phyloP scores from a whole-genome alignment of 2,888 invertebrate genomes.

The Folsomia manolachei region DNA sequence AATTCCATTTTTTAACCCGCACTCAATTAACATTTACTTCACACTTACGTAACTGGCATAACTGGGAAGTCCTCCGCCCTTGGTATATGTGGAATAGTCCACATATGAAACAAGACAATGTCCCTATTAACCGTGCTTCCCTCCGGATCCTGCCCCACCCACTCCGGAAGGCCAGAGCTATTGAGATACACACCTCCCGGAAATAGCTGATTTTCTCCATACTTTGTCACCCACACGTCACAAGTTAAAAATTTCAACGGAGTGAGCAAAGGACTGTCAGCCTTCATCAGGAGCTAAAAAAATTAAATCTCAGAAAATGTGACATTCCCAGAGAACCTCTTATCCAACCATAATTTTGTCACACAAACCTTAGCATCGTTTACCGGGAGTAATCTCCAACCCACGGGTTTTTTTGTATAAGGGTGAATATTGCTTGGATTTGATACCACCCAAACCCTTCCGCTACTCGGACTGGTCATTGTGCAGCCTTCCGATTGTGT shows the following conservation, averaged over 20 bases:
- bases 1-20: too few relatives aligned
- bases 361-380: too few relatives aligned
- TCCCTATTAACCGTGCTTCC: constrained; percentile 25
- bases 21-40: too few relatives aligned
- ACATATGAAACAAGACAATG: constrained; percentile 34
- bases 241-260: constrained; percentile 25
- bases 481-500: constrained; percentile 21
- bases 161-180: constrained; percentile 30
- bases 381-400: constrained; percentile 25
- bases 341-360: too few relatives aligned
- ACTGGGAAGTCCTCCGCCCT: too few relatives aligned
- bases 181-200: constrained; percentile 33
- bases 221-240: constrained; percentile 34
- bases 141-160: constrained; percentile 22
- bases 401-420: constrained; percentile 21
- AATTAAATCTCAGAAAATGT: too few relatives aligned
- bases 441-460: constrained; percentile 25
- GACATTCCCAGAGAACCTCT: too few relatives aligned
- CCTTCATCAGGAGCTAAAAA: constrained; percentile 7
- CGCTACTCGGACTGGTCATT: constrained; percentile 8
- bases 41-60: too few relatives aligned
- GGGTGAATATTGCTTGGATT: constrained; percentile 19
- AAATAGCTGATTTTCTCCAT: constrained; percentile 31
- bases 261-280: constrained; percentile 23
- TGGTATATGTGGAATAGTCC: constrained; percentile 29